Evolutionary conservation across 2,888 invertebrate genomes (phyloP), one percentile per base, ranked within the genome.

Genomic region (Cataglyphis rosenhaueri): DNA sequence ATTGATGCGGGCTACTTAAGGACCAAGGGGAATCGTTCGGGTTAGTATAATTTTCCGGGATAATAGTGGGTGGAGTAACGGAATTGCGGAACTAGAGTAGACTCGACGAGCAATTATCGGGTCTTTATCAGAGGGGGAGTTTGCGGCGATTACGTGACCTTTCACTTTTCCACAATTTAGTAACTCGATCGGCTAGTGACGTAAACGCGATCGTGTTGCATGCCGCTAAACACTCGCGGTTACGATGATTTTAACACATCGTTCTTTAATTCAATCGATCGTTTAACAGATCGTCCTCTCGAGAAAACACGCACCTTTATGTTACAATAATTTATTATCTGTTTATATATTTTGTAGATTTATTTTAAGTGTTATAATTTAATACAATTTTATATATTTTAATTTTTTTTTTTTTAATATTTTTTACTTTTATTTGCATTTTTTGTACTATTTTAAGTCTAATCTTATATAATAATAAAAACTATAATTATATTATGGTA

Each of bases 81-180:
- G 78, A 41, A 79, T 79, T 71, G 71, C 44, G 25, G 25, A 70
- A 78, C 70, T 70, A 70, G 59, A 57, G 32, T 18, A 38, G 66
- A 78, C 55, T 68, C 78, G 57, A 59, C 48, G 38, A 75, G 83
- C 71, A 61, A 79, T 84, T 79, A 81, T 48, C 38, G 29, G 18
- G 44, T 52, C 73, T 84, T 87, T 84, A 85, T 85, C 73, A 81
- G 68, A 35, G 62, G 48, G 44, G 48, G 68, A 57, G 70, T 52
- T 83, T 29, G 82, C 41, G 70, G 52, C 65, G 84, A 88, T 83
- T 86, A 79, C 76, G 66, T 84, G 83, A 88, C 86, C 81, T 79
- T 70, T 86, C 82, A 88, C 88, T 88, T 87, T 88, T 87, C 71
- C 78, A 32, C 73, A 88, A 86, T 83, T 88, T 84, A 84, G 81